Evolutionary conservation across 2,888 invertebrate species (phyloP).

Genomic region (Phanerotoma sp.): DNA sequence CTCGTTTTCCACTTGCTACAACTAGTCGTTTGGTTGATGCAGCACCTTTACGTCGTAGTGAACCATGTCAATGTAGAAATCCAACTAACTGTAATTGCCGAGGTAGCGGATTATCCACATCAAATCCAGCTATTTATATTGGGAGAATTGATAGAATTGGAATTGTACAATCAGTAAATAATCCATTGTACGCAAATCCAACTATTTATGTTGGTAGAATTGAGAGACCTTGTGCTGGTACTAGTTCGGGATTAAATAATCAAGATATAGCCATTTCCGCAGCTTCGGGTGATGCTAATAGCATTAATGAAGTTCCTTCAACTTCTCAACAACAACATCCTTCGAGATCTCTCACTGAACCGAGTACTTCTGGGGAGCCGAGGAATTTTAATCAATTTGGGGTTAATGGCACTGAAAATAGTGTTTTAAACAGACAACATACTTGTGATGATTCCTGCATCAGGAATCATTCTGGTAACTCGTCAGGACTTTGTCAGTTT

Average conservation of each 20-base stretch:
- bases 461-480: conserved; percentile 55
- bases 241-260: conserved; percentile 37
- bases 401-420: conserved; percentile 10
- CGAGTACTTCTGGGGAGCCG: conserved; percentile 51
- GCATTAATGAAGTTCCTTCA: conserved; percentile 13
- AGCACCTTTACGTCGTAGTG: conserved; percentile 37
- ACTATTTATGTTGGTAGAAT: conserved; percentile 48
- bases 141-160: conserved; percentile 43
- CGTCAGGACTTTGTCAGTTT: conserved; percentile 46
- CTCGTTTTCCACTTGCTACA: conserved; percentile 41
- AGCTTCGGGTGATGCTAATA: conserved; percentile 4
- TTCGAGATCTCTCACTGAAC: conserved; percentile 51
- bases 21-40: conserved; percentile 40
- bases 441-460: conserved; percentile 58
- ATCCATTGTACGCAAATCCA: conserved; percentile 48
- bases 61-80: conserved; percentile 47
- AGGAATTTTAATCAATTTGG: conserved; percentile 36
- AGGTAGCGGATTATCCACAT: conserved; percentile 40
- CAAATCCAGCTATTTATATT: conserved; percentile 48
- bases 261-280: conserved; percentile 23
- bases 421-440: conserved; percentile 58
- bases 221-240: conserved; percentile 40
- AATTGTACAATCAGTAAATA: conserved; percentile 43
- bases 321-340: conserved; percentile 44
- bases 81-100: conserved; percentile 43